A percentile compares a stretch with the other conserved stretches of the same genome.
Conservation (phyloP, 2,797 vertebrate species). For the Anomalospiza imberbis region DNA sequence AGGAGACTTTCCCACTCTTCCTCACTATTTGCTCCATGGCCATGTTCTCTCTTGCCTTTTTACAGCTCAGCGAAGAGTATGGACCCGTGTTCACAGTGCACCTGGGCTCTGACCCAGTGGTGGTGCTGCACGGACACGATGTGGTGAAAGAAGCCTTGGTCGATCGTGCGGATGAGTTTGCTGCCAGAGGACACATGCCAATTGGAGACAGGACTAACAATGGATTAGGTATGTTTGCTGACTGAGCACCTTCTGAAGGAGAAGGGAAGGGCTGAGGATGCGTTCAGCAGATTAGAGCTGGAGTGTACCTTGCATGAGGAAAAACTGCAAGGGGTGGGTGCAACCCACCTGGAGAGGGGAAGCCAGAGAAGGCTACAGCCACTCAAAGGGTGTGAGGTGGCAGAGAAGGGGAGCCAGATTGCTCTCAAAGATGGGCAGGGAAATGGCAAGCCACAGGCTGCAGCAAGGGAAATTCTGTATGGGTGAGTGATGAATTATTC, state of each 20-base stretch:
- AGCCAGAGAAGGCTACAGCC: neutral
- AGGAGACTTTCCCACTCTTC: neutral
- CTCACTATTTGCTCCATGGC: neutral
- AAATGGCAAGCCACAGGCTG: neutral
- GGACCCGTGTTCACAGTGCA: slow-evolving; percentile 70
- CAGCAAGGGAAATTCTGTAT: neutral
- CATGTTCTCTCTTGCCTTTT: neutral
- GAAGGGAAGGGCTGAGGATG: neutral
- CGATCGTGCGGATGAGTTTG: neutral
- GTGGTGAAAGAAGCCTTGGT: slow-evolving; percentile 64
- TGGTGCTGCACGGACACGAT: slow-evolving; percentile 51
- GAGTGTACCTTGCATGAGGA: rapidly evolving
- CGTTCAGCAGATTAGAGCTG: rapidly evolving
- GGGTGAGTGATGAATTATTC: neutral
- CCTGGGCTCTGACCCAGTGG: slow-evolving; percentile 30
- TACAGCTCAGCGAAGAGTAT: slow-evolving; percentile 57
- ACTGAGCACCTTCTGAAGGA: neutral
- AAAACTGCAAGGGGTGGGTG: neutral
- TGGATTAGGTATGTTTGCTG: slow-evolving; percentile 1
- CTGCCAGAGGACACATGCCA: slow-evolving; percentile 22
- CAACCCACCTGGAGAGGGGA: neutral
- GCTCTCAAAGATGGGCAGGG: no score
- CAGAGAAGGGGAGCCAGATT: neutral
- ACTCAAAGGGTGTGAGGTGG: neutral
- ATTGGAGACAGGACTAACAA: neutral